Evolutionary conservation across 2,797 vertebrate species (phyloP).

Genomic region (Anabas testudineus): DNA sequence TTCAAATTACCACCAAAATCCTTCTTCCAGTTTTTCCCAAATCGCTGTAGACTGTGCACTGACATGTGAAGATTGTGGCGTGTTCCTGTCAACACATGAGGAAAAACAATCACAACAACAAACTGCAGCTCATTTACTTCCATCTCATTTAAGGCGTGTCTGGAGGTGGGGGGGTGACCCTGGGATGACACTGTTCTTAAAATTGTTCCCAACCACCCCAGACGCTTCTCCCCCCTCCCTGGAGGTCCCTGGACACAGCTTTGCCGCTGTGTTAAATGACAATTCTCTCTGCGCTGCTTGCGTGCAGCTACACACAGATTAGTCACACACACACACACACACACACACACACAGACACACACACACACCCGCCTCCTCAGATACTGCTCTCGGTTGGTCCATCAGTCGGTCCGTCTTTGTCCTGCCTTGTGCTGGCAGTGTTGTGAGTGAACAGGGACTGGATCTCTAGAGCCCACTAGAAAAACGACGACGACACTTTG

Average conservation of each 20-base stretch:
- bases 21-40: conserved; percentile 36
- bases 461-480: conserved; percentile 40
- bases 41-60: conserved; percentile 17
- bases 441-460: conserved; percentile 36
- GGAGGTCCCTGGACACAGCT: conserved; percentile 32
- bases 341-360: conserved; percentile 14
- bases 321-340: conserved; percentile 36
- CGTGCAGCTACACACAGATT: conserved; percentile 48
- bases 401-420: conserved; percentile 72
- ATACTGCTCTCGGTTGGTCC: conserved; percentile 76
- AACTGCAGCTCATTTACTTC: neutral
- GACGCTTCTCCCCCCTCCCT: conserved; percentile 11
- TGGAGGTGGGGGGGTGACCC: neutral
- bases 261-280: conserved; percentile 40
- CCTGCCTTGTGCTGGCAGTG: conserved; percentile 50
- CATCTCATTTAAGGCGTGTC: neutral
- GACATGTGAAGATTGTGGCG: conserved; percentile 4
- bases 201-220: conserved; percentile 4
- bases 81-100: neutral
- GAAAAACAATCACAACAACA: no score
- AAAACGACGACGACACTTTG: conserved; percentile 16
- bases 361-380: conserved; percentile 69
- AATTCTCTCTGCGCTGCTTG: conserved; percentile 41
- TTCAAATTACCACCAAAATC: conserved; percentile 54
- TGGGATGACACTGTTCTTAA: conserved; percentile 3